Evolutionary conservation across 2,888 invertebrate genomes (phyloP).

Genomic region (Sinopyrophorus schimmeli): DNA sequence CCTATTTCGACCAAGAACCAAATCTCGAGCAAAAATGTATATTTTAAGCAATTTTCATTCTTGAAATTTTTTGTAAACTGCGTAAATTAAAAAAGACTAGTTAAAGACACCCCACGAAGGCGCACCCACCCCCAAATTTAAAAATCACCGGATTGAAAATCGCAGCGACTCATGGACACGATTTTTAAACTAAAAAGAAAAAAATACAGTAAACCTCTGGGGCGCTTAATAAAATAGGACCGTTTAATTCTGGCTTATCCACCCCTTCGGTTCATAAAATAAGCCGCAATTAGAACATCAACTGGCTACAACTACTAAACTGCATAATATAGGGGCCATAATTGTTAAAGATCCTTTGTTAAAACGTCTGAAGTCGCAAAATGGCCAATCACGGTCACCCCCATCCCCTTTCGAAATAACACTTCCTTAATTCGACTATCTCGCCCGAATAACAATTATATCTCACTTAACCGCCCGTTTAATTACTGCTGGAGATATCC

Average conservation of each 20-base stretch:
- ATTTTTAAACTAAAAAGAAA: too few species aligned
- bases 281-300: constrained; percentile 28
- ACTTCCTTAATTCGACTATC: constrained; percentile 33
- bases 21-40: too few species aligned
- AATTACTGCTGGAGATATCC: constrained; percentile 36
- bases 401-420: constrained; percentile 27
- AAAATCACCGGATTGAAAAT: too few species aligned
- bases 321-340: constrained; percentile 26
- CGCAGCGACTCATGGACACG: too few species aligned
- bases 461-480: constrained; percentile 39
- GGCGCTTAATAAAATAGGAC: constrained; percentile 23
- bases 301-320: constrained; percentile 28
- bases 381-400: constrained; percentile 27
- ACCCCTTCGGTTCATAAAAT: constrained; percentile 22
- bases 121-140: too few species aligned
- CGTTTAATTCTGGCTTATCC: constrained; percentile 23
- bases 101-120: too few species aligned
- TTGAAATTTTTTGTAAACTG: too few species aligned
- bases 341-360: constrained; percentile 30
- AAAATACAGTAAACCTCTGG: constrained; percentile 22
- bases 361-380: constrained; percentile 26
- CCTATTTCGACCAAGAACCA: too few species aligned
- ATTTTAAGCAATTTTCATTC: too few species aligned
- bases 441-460: constrained; percentile 40
- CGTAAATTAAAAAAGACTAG: too few species aligned